Evolutionary conservation across 2,888 invertebrate genomes (phyloP).

Genomic region (Automeris io): DNA sequence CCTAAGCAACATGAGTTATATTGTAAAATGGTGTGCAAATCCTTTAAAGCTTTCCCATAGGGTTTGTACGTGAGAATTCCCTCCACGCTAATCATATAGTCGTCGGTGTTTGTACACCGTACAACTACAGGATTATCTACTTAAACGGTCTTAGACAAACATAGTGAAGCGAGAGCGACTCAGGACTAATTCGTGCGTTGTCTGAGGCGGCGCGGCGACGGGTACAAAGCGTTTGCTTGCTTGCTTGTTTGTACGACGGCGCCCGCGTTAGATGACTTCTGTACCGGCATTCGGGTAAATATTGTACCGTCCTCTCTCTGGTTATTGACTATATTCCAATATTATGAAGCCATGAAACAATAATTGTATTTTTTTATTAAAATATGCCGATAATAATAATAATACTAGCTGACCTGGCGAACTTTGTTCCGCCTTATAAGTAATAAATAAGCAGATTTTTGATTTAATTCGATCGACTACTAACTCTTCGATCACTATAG

Average conservation of each 20-base stretch:
- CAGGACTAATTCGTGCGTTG: conserved; percentile 8
- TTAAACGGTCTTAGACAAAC: conserved; percentile 6
- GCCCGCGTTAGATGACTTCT: conserved; percentile 13
- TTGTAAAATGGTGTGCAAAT: neutral
- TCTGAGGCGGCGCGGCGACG: conserved; percentile 6
- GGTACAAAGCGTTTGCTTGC: conserved; percentile 6
- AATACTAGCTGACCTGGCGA: too few species aligned
- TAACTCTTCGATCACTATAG: too few species aligned
- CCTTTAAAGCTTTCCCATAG: neutral
- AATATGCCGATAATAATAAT: too few species aligned
- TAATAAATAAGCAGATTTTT: too few species aligned
- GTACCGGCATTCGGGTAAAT: neutral
- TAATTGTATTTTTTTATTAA: too few species aligned
- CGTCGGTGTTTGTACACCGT: neutral
- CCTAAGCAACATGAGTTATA: too few species aligned
- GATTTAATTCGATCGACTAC: too few species aligned
- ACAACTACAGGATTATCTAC: conserved; percentile 8
- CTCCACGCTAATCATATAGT: neutral
- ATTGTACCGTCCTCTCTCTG: neutral
- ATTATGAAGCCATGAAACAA: too few species aligned
- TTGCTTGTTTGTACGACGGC: conserved; percentile 15
- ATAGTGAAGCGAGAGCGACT: conserved; percentile 8
- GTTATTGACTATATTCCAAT: too few species aligned
- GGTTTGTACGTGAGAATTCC: neutral
- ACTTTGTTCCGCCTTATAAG: too few species aligned